Evolutionary conservation across 2,113 vertebrate species (phyloP).

Genomic region (Chamaea fasciata): DNA sequence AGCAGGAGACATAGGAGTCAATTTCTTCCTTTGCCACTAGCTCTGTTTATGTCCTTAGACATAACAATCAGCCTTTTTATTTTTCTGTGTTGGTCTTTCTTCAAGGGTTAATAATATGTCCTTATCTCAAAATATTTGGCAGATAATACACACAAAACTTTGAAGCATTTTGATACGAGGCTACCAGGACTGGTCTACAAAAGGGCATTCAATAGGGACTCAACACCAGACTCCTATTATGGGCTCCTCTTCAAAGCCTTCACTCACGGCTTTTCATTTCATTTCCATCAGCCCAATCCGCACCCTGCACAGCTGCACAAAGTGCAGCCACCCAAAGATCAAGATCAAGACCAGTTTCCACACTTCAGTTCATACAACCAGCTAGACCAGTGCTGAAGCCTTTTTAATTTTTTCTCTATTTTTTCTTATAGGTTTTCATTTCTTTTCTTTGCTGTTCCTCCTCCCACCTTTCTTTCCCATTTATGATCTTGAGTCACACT

Average conservation of each 20-base stretch:
- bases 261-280: background rate
- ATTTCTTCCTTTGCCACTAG: background rate
- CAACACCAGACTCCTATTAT: background rate
- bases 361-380: background rate
- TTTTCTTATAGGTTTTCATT: background rate
- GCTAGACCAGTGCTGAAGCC: background rate
- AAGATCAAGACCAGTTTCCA: background rate
- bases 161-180: background rate
- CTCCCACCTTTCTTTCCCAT: background rate
- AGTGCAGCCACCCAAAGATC: background rate
- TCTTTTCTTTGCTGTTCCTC: background rate
- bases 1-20: background rate
- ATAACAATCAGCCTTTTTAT: background rate
- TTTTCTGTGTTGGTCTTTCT: background rate
- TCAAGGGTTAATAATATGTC: background rate
- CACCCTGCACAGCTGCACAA: fast-evolving
- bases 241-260: background rate
- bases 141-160: background rate
- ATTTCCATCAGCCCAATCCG: background rate
- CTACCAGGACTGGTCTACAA: background rate
- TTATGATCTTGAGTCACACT: slow-evolving; percentile 49
- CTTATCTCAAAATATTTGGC: background rate
- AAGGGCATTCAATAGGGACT: background rate
- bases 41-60: background rate
- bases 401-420: background rate